These are phyloP conservation scores for Colossoma macropomum DNA, from an alignment of 2,113 vertebrate genomes.

Conservation along the genomic window DNA sequence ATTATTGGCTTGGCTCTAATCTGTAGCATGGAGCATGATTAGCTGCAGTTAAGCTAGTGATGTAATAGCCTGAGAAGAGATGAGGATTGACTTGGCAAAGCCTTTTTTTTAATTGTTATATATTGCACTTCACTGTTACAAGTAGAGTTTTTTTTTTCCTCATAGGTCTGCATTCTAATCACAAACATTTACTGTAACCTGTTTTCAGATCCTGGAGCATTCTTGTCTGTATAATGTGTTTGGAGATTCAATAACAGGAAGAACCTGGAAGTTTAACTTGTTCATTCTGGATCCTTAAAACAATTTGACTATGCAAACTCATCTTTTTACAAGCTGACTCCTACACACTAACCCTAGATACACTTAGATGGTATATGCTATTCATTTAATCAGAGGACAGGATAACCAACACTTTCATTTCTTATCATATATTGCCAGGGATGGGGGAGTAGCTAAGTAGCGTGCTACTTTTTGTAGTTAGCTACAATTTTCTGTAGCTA, in stretches of 20 bases:
- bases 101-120: not conserved
- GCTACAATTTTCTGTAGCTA: too few species aligned
- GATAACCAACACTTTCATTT: too few species aligned
- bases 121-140: not conserved
- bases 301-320: constrained; percentile 47
- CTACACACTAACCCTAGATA: not conserved
- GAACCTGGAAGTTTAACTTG: not conserved
- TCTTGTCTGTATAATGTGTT: not conserved
- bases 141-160: too few species aligned
- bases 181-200: not conserved
- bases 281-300: constrained; percentile 8
- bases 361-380: not conserved
- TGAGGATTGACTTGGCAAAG: not conserved
- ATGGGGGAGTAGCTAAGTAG: too few species aligned
- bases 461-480: too few species aligned
- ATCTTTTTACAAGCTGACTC: not conserved
- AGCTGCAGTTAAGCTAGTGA: not conserved
- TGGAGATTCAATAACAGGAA: not conserved
- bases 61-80: not conserved
- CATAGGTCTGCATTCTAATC: not conserved
- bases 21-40: not conserved
- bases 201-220: not conserved
- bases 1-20: not conserved
- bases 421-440: too few species aligned
- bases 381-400: not conserved